These are phyloP conservation scores for Papilio glaucus DNA, from an alignment of 1,140 invertebrate species.

Conservation along the genomic window DNA sequence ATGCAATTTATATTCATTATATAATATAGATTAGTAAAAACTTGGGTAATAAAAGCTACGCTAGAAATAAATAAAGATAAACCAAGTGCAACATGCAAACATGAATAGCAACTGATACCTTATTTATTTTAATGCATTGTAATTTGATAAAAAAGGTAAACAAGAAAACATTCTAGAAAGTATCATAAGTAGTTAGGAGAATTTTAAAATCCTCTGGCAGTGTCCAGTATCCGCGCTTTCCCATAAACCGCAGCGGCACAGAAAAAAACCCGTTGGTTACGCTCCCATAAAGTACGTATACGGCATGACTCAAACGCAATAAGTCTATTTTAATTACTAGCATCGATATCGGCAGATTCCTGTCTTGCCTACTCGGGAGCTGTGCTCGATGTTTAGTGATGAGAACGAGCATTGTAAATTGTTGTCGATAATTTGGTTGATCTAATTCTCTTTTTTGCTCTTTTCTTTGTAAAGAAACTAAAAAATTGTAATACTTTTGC, in stretches of 20 bases:
- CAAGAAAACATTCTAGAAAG: constrained; percentile 28
- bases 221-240: constrained; percentile 39
- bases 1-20: too few relatives aligned
- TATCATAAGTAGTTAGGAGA: constrained; percentile 29
- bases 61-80: neutral
- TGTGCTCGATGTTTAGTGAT: constrained; percentile 63
- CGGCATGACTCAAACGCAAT: constrained; percentile 67
- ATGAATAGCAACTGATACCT: neutral
- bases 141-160: constrained; percentile 32
- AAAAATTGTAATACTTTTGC: too few relatives aligned
- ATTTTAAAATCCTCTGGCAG: constrained; percentile 36
- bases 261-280: constrained; percentile 36
- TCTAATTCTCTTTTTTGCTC: neutral
- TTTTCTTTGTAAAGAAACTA: too few relatives aligned
- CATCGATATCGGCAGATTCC: constrained; percentile 81
- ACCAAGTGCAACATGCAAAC: neutral
- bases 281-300: constrained; percentile 56
- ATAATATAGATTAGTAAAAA: neutral
- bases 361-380: constrained; percentile 79
- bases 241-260: constrained; percentile 22
- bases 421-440: constrained; percentile 50
- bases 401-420: constrained; percentile 40
- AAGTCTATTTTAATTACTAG: constrained; percentile 82
- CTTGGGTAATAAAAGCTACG: neutral
- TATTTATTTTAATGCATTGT: neutral